phyloP scores from a whole-genome alignment of 2,888 invertebrate genomes.

The Trichogramma dendrolimi region DNA sequence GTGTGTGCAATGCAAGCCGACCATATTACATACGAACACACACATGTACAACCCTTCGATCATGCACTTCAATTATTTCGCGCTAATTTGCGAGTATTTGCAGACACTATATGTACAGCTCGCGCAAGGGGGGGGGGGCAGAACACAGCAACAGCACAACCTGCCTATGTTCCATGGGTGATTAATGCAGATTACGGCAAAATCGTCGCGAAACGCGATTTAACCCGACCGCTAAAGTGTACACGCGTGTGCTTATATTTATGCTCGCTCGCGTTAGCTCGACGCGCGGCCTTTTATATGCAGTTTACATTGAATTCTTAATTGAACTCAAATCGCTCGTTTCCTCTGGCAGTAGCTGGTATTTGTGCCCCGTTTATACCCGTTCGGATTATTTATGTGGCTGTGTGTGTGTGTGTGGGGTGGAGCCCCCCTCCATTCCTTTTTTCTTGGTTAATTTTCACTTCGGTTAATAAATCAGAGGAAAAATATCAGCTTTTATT shows the following conservation, averaged over 20 bases:
- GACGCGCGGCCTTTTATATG: background rate
- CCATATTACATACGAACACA: no score
- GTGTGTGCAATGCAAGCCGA: no score
- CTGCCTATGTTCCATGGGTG: constrained; percentile 1
- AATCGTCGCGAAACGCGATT: background rate
- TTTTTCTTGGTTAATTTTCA: no score
- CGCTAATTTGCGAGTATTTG: background rate
- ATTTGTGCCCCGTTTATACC: no score
- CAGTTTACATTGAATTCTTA: constrained; percentile 9
- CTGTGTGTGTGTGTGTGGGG: no score
- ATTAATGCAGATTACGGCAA: constrained; percentile 17
- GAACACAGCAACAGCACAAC: background rate
- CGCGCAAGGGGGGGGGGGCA: background rate
- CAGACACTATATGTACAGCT: constrained; percentile 3
- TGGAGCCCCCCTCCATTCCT: no score
- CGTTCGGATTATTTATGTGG: no score
- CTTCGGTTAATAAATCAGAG: no score
- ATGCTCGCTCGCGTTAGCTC: background rate
- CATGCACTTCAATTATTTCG: constrained; percentile 18
- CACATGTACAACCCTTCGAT: background rate
- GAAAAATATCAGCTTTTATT: background rate
- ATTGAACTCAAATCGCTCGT: background rate
- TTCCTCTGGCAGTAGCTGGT: no score
- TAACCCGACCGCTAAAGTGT: no score
- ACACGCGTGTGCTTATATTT: background rate